Evolutionary conservation across 2,797 vertebrate genomes (phyloP).

Genomic region (Sebastes minor): DNA sequence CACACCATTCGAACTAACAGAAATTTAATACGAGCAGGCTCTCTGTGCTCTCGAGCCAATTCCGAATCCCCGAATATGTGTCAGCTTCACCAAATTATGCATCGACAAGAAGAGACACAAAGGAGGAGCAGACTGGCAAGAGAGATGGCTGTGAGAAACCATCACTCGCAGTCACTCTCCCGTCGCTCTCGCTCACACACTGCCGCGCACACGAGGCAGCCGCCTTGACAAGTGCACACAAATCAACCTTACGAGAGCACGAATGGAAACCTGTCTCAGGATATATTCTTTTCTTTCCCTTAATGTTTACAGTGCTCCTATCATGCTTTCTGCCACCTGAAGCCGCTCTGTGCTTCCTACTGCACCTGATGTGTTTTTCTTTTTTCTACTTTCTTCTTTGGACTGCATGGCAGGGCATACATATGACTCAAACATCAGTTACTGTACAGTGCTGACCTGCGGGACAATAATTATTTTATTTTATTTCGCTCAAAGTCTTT

Average conservation of each 20-base stretch:
- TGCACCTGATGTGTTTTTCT: not conserved
- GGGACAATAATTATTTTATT: not conserved
- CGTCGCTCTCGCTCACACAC: slow-evolving; percentile 34
- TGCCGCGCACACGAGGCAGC: slow-evolving; percentile 32
- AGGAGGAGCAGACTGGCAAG: slow-evolving; percentile 51
- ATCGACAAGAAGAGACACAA: slow-evolving; percentile 59
- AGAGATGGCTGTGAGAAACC: slow-evolving; percentile 52
- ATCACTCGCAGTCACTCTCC: slow-evolving; percentile 50
- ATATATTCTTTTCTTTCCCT: slow-evolving; percentile 30
- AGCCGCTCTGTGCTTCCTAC: not conserved
- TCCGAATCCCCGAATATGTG: slow-evolving; percentile 58
- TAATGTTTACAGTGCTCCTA: slow-evolving; percentile 29
- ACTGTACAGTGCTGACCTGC: not conserved
- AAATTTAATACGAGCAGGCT: slow-evolving; percentile 53
- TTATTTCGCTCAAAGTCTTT: no score
- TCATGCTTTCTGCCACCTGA: slow-evolving; percentile 9
- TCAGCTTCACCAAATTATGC: slow-evolving; percentile 60
- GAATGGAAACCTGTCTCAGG: slow-evolving; percentile 42
- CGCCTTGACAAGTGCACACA: slow-evolving; percentile 55
- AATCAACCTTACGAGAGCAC: slow-evolving; percentile 43
- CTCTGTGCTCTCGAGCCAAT: slow-evolving; percentile 41
- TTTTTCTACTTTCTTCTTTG: not conserved
- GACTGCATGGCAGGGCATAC: not conserved
- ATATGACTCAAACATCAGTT: not conserved
- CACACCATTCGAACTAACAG: slow-evolving; percentile 45